These are phyloP conservation scores for Leptodactylus fuscus DNA, from an alignment of 2,113 vertebrate species.

Conservation along the genomic window DNA sequence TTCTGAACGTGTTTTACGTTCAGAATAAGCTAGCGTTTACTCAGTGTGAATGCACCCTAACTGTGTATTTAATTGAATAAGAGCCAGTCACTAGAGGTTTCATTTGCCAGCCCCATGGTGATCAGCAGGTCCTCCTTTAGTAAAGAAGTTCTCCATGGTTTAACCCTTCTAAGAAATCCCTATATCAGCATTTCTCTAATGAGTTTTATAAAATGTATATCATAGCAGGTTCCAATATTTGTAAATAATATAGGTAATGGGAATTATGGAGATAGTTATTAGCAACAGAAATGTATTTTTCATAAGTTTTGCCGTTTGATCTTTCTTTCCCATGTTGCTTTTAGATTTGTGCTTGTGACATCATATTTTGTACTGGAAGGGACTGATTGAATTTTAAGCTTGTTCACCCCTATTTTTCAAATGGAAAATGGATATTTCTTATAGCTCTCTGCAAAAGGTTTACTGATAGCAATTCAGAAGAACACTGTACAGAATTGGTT, in stretches of 20 bases:
- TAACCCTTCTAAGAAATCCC: too few relatives aligned
- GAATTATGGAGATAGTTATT: neutral
- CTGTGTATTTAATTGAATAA: too few relatives aligned
- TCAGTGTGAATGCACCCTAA: too few relatives aligned
- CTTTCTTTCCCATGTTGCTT: neutral
- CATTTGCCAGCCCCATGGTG: neutral
- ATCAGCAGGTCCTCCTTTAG: neutral
- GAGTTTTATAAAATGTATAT: neutral
- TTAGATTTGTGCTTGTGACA: neutral
- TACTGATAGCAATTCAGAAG: neutral
- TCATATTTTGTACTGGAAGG: neutral
- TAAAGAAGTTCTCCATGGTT: too few relatives aligned
- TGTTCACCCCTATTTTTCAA: conserved; percentile 14
- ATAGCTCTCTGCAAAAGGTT: conserved; percentile 2
- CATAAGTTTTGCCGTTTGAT: neutral
- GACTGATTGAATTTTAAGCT: conserved; percentile 8
- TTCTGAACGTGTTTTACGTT: too few relatives aligned
- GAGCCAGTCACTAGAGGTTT: too few relatives aligned
- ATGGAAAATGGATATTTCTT: conserved; percentile 33
- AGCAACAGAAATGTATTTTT: neutral
- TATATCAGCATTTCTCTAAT: neutral
- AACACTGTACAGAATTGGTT: conserved; percentile 37
- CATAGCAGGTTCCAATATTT: too few relatives aligned
- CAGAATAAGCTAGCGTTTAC: too few relatives aligned
- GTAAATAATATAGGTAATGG: neutral